Evolutionary conservation across 2,113 vertebrate species (phyloP), one percentile per base, ranked within the genome.

Genomic region (Colius striatus): DNA sequence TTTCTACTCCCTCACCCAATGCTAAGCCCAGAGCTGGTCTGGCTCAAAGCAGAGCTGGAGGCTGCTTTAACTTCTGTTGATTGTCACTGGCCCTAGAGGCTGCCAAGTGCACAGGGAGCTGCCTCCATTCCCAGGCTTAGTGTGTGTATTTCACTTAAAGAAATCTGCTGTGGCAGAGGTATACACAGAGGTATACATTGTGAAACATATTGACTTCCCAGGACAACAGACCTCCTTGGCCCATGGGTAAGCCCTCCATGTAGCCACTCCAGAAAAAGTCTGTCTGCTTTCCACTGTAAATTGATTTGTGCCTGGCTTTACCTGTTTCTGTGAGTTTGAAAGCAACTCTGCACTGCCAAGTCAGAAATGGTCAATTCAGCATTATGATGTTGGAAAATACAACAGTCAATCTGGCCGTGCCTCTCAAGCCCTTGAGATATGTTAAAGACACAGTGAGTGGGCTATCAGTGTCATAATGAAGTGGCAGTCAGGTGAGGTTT

Each of bases 401-500:
- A 26, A 60, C 26, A 60, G n/a, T 30, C 34, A 68, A 6, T 25
- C 21, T 43, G 34, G 11, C 22, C 51, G 65, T 50, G 30, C 53
- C 45, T 58, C 34, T 26, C 54, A 87, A 45, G 25, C 48, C n/a
- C 38, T 25, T 63, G 38, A 41, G 47, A 71, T 32, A 38, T 3
- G 14, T 51, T 84, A 34, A 77, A 96, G 50, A 67, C 11, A 7
- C 14, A 87, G 87, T 78, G 70, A 50, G 15, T 71, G 70, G 81
- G 73, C 79, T 89, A 66, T 70, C 79, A 77, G 54, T 11, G 21
- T 83, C 50, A 79, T 78, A 74, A 68, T 6, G 14, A 96, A 85
- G 86, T 77, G 84, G 57, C 88, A 91, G 77, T 87, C 87, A 92
- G 88, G 91, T 82, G 58, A 76, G 30, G 22, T 66, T 65, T 94